phyloP scores from a whole-genome alignment of 2,797 vertebrate species.

The Manis crassicaudata region DNA sequence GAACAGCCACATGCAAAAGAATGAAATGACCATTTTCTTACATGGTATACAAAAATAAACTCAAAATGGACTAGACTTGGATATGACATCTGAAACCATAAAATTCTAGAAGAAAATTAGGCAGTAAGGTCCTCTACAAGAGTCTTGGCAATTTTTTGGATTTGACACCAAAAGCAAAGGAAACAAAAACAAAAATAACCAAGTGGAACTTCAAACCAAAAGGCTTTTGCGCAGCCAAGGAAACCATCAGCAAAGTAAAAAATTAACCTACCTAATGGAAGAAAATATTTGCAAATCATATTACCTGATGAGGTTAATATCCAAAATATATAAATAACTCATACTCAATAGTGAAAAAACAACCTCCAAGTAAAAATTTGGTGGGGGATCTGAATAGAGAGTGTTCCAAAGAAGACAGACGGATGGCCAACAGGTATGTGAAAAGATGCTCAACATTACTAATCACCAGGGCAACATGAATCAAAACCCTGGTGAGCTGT shows the following conservation, averaged over 20 bases:
- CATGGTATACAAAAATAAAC: neutral
- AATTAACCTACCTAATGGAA: neutral
- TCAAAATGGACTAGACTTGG: neutral
- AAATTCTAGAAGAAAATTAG: neutral
- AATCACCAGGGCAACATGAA: neutral
- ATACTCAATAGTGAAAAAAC: neutral
- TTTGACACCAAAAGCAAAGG: neutral
- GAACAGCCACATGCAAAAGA: neutral
- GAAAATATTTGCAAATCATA: neutral
- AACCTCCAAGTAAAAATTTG: neutral
- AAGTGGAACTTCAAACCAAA: neutral
- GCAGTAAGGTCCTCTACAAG: too few species aligned
- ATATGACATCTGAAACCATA: neutral
- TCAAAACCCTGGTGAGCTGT: neutral
- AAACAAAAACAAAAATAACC: neutral
- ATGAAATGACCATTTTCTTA: neutral
- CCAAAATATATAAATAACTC: neutral
- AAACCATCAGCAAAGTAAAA: neutral
- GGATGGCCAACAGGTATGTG: neutral
- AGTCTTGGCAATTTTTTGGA: neutral
- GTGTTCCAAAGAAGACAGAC: neutral
- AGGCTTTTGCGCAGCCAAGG: neutral
- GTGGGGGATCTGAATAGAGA: neutral
- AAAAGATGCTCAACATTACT: neutral
- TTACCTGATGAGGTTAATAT: neutral